phyloP scores from a whole-genome alignment of 2,888 invertebrate species.

The Teleiodes luculella region DNA sequence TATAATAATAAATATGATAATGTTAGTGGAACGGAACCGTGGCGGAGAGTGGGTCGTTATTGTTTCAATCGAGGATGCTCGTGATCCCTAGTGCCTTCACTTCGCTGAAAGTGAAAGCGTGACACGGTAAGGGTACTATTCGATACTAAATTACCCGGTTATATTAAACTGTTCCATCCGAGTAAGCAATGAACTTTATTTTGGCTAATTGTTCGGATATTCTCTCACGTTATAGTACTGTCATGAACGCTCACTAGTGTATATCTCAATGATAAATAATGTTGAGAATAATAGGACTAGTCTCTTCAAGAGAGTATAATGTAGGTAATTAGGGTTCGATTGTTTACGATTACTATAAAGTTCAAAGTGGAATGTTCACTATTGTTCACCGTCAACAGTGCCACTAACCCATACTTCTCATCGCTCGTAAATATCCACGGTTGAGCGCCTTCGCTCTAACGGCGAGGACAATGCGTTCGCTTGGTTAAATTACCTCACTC shows the following conservation, averaged over 20 bases:
- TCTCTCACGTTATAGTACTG: conserved; percentile 16
- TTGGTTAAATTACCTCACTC: not conserved
- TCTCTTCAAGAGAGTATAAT: conserved; percentile 45
- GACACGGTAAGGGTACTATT: conserved; percentile 17
- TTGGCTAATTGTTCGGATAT: conserved; percentile 11
- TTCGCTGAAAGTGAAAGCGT: conserved; percentile 41
- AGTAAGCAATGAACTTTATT: conserved; percentile 24
- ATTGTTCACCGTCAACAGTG: no score
- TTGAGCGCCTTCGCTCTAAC: no score
- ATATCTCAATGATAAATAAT: conserved; percentile 29
- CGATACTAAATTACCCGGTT: conserved; percentile 8
- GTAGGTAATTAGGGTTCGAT: conserved; percentile 40
- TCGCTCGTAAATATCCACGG: conserved; percentile 40
- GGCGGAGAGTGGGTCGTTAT: conserved; percentile 42
- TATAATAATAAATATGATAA: conserved; percentile 28
- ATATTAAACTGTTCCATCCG: conserved; percentile 25
- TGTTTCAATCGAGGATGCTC: conserved; percentile 50
- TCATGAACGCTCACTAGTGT: conserved; percentile 19
- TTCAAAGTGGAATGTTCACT: conserved; percentile 24
- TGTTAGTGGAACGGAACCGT: conserved; percentile 29
- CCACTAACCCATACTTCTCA: conserved; percentile 14
- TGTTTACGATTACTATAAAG: conserved; percentile 25
- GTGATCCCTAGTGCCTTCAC: conserved; percentile 59
- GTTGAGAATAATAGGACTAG: conserved; percentile 44
- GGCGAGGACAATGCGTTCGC: not conserved